These are phyloP conservation scores for Abramis brama DNA, from an alignment of 2,113 vertebrate species.

Conservation along the genomic window DNA sequence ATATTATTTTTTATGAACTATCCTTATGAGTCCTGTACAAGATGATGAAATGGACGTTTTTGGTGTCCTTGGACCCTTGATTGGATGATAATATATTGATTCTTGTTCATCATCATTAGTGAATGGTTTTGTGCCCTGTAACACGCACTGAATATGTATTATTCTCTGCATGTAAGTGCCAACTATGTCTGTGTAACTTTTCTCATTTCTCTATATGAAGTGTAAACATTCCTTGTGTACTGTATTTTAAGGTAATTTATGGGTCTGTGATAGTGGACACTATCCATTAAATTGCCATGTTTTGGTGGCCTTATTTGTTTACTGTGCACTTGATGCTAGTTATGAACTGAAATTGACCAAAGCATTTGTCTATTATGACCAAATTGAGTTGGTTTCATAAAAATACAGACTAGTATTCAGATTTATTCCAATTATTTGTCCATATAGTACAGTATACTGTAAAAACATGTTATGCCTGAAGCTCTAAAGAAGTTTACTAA, in stretches of 20 bases:
- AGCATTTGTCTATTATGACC: background rate
- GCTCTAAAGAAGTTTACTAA: background rate
- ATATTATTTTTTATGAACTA: background rate
- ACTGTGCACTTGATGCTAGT: background rate
- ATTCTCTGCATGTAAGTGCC: constrained; percentile 48
- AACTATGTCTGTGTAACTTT: constrained; percentile 20
- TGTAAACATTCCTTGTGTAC: background rate
- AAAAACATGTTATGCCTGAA: background rate
- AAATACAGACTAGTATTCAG: background rate
- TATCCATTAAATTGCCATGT: constrained; percentile 6
- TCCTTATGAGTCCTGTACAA: background rate
- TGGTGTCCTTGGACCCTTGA: background rate
- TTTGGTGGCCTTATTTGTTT: constrained; percentile 32
- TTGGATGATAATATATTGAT: background rate
- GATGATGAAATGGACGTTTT: background rate
- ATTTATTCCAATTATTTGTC: background rate
- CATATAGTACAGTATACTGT: constrained; percentile 14
- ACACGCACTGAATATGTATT: constrained; percentile 5
- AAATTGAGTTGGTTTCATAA: background rate
- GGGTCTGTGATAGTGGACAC: background rate
- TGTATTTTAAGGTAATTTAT: background rate
- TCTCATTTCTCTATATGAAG: background rate
- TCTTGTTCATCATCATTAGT: background rate
- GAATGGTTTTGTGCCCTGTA: constrained; percentile 1
- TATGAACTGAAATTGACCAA: constrained; percentile 27